Evolutionary conservation across 35 echinoderm and acorn worm genomes (phyloP), one percentile per base, ranked within the genome.

Genomic region (Apostichopus parvimensis): DNA sequence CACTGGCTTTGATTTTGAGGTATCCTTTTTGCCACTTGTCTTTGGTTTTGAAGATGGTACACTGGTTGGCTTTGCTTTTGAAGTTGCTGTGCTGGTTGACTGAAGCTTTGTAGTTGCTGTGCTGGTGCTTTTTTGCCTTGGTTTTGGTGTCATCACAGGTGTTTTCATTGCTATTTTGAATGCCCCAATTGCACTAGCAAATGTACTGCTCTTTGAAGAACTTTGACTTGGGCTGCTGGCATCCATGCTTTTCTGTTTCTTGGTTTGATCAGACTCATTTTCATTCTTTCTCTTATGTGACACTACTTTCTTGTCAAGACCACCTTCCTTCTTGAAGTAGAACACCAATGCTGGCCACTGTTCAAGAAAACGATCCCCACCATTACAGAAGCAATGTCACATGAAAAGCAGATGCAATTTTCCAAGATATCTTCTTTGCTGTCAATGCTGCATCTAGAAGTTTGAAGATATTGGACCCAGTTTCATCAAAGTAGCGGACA

Each of bases 361-460:
- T 83, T 92, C 91, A 45, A 92, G 23, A 4, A 80, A 55, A 70
- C 91, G 77, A 8, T 53, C 6, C 45, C 26, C 73, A 90, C 68
- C 92, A 94, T 94, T 6, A 90, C 87, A 26, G 92, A 61, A 70
- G 86, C 92, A 56, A 90, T 81, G 53, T 94, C 92, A 5, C 54
- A 54, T 53, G 56, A 62, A 24, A 94, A 90, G 79, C 60, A 93
- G 26, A 93, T 54, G 11, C 53, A 54, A 77, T 93, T 93, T 91
- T 83, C 92, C 94, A 93, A 64, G 94, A 91, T 14, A 95, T 95
- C 12, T 89, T 77, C 68, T 73, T 82, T 5, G 90, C 57, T 60
- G 45, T 77, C 18, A 93, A 54, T 10, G 7, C 76, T 18, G 57
- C 3, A 79, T 93, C 92, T 13, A 93, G 68, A 59, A 93, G 73